Evolutionary conservation across 35 echinoderm and acorn worm species (phyloP).

Genomic region (Ophioderma brevispina): DNA sequence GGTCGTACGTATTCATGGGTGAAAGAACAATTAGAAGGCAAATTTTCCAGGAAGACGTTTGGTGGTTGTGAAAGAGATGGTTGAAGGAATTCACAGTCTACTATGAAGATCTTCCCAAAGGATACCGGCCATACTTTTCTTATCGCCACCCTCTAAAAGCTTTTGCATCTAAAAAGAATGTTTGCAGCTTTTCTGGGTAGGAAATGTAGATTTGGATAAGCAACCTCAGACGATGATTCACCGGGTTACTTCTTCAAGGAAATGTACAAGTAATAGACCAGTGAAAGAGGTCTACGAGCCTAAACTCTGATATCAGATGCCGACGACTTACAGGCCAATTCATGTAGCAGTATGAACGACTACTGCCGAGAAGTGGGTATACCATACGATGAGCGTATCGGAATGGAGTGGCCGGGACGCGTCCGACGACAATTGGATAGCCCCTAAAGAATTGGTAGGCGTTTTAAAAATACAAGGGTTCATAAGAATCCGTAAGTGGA

Average conservation of each 20-base stretch:
- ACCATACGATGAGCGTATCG: slow-evolving; percentile 24
- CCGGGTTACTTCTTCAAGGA: slow-evolving; percentile 30
- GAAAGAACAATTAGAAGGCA: slow-evolving; percentile 26
- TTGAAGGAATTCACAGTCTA: background rate
- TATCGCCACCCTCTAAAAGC: slow-evolving; percentile 38
- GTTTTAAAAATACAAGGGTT: background rate
- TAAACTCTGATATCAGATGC: slow-evolving; percentile 42
- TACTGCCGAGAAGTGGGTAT: slow-evolving; percentile 20
- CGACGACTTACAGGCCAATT: slow-evolving; percentile 28
- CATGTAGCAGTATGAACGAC: slow-evolving; percentile 10
- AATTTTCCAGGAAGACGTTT: background rate
- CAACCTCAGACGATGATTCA: background rate
- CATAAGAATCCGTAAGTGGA: background rate
- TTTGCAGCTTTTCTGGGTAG: background rate
- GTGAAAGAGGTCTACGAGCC: slow-evolving; percentile 7
- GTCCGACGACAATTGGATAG: slow-evolving; percentile 7
- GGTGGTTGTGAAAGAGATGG: slow-evolving; percentile 28
- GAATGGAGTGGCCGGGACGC: slow-evolving; percentile 31
- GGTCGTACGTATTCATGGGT: slow-evolving; percentile 5
- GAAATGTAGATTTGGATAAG: background rate
- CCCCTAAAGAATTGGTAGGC: background rate
- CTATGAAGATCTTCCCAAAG: slow-evolving; percentile 19
- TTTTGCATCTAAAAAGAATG: slow-evolving; percentile 39
- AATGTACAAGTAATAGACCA: slow-evolving; percentile 16
- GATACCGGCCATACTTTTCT: slow-evolving; percentile 27